phyloP scores from a whole-genome alignment of 2,888 invertebrate genomes.

The Clunio marinus region DNA sequence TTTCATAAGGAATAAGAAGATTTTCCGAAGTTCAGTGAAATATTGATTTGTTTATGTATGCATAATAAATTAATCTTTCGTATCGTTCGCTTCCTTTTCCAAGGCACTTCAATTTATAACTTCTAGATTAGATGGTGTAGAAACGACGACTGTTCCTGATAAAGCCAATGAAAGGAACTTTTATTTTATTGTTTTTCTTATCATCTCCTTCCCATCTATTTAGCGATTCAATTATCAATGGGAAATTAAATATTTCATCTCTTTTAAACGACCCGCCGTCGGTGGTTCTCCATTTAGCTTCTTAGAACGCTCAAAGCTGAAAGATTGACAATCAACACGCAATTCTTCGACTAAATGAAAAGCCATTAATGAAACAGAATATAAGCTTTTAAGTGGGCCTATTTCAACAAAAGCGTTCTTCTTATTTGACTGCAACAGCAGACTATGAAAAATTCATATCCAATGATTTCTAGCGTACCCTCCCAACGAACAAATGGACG shows the following conservation, averaged over 20 bases:
- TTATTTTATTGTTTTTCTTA: neutral
- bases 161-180: too few relatives aligned
- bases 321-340: slow-evolving; percentile 15
- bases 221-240: neutral
- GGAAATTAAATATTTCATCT: neutral
- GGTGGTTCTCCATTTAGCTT: slow-evolving; percentile 18
- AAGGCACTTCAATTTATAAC: neutral
- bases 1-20: neutral
- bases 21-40: neutral
- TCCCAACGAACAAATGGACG: neutral
- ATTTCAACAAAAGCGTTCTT: too few relatives aligned
- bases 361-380: too few relatives aligned
- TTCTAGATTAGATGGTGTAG: neutral
- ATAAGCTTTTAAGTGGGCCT: too few relatives aligned
- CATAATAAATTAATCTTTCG: slow-evolving; percentile 2
- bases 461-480: too few relatives aligned
- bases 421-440: too few relatives aligned
- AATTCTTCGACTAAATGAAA: neutral
- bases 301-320: neutral
- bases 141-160: too few relatives aligned
- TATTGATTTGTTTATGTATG: slow-evolving; percentile 8
- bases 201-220: neutral
- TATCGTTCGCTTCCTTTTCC: neutral
- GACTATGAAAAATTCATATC: too few relatives aligned
- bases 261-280: neutral